phyloP scores from a whole-genome alignment of 2,797 vertebrate species.

The Onychomys leucogaster region DNA sequence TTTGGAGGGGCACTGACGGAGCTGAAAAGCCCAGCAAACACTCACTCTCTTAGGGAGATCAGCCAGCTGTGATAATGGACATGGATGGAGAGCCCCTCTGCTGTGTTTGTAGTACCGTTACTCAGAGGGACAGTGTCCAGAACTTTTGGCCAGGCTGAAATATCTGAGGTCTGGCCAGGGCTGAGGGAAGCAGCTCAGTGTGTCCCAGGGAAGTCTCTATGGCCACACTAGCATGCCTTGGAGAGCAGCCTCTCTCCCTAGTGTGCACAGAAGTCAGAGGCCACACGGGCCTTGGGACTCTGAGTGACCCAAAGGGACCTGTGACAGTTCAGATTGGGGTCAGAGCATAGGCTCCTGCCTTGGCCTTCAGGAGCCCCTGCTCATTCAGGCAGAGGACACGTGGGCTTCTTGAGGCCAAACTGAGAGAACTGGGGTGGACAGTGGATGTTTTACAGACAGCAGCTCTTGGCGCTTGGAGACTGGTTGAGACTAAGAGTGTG shows the following conservation, averaged over 20 bases:
- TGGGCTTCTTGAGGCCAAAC: background rate
- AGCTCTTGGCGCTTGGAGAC: background rate
- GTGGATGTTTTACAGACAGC: background rate
- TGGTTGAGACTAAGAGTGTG: background rate
- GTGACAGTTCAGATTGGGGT: fast-evolving
- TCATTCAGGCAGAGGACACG: fast-evolving
- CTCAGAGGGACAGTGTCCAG: background rate
- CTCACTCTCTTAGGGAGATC: background rate
- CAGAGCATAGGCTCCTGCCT: background rate
- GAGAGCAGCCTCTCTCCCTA: fast-evolving
- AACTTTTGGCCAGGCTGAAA: fast-evolving
- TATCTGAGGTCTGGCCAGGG: background rate
- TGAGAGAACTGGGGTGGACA: background rate
- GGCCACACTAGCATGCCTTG: fast-evolving
- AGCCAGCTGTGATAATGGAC: fast-evolving
- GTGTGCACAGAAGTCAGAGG: background rate
- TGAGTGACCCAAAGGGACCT: fast-evolving
- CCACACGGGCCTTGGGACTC: fast-evolving
- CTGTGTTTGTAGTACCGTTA: background rate
- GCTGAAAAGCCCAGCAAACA: background rate
- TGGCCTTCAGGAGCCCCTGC: background rate
- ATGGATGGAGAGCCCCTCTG: background rate
- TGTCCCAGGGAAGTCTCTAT: background rate
- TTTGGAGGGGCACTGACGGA: fast-evolving
- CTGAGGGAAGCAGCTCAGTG: background rate